Evolutionary conservation across 2,113 vertebrate genomes (phyloP).

Genomic region (Oreochromis spilurus): DNA sequence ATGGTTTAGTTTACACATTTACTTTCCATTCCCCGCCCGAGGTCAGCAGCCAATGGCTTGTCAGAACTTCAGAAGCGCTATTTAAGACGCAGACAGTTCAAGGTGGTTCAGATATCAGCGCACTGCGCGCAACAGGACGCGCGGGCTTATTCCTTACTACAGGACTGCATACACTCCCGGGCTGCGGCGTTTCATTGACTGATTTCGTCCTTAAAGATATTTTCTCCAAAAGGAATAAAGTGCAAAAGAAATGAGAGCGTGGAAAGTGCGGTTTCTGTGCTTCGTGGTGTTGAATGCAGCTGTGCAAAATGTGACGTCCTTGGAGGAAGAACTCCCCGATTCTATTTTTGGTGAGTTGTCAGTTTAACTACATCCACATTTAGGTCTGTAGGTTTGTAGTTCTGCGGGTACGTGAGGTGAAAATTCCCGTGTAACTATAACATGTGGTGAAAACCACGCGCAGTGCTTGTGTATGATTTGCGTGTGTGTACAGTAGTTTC

Average conservation of each 20-base stretch:
- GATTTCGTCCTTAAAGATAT: background rate
- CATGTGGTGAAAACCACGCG: background rate
- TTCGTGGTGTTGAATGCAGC: slow-evolving; percentile 55
- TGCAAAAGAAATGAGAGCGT: slow-evolving; percentile 63
- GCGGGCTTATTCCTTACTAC: background rate
- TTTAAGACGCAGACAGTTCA: slow-evolving; percentile 65
- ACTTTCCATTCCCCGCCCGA: slow-evolving; percentile 52
- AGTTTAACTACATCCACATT: background rate
- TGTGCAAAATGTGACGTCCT: slow-evolving; percentile 47
- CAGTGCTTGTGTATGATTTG: background rate
- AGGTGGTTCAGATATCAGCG: slow-evolving; percentile 60
- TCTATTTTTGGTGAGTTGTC: slow-evolving; percentile 67
- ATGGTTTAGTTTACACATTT: slow-evolving; percentile 42
- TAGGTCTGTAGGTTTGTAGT: background rate
- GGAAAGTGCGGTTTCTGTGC: slow-evolving; percentile 31
- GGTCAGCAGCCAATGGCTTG: slow-evolving; percentile 54
- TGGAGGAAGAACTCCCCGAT: slow-evolving; percentile 59
- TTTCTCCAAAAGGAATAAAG: background rate
- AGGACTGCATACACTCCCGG: background rate
- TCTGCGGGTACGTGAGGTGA: background rate
- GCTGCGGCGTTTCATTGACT: background rate
- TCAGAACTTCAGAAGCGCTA: slow-evolving; percentile 50
- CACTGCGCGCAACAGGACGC: slow-evolving; percentile 11
- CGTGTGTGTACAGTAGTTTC: background rate
- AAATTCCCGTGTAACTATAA: background rate